Conservation (phyloP, 2,113 vertebrate genomes). For the Salvelinus namaycush region DNA sequence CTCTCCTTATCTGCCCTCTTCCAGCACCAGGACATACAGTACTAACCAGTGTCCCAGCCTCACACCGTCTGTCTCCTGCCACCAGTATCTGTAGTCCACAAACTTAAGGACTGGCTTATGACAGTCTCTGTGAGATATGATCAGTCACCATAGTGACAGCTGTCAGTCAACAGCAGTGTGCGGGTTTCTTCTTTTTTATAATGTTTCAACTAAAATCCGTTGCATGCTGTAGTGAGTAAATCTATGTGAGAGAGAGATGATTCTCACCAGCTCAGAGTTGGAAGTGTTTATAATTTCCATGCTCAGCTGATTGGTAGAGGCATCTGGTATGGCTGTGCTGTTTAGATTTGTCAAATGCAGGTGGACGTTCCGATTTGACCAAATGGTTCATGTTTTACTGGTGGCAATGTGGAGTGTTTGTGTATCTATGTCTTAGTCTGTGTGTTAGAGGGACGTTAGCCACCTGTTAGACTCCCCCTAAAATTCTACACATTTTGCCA, state of each 20-base stretch:
- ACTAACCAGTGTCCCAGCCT: background rate
- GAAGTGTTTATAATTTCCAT: background rate
- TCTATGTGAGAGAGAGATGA: background rate
- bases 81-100: background rate
- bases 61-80: background rate
- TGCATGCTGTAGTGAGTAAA: background rate
- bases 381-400: background rate
- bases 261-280: background rate
- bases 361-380: no score
- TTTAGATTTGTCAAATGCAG: background rate
- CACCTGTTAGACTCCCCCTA: background rate
- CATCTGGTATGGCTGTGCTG: background rate
- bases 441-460: background rate
- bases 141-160: background rate
- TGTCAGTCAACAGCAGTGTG: background rate
- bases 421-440: background rate
- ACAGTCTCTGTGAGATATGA: background rate
- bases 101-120: background rate
- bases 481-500: no score
- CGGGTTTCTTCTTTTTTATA: no score
- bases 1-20: background rate
- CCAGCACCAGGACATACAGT: background rate
- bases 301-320: background rate
- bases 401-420: background rate
- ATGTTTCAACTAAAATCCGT: background rate